phyloP scores from a whole-genome alignment of 92 coral and sea anemone species.

The Epizoanthus fatuus region DNA sequence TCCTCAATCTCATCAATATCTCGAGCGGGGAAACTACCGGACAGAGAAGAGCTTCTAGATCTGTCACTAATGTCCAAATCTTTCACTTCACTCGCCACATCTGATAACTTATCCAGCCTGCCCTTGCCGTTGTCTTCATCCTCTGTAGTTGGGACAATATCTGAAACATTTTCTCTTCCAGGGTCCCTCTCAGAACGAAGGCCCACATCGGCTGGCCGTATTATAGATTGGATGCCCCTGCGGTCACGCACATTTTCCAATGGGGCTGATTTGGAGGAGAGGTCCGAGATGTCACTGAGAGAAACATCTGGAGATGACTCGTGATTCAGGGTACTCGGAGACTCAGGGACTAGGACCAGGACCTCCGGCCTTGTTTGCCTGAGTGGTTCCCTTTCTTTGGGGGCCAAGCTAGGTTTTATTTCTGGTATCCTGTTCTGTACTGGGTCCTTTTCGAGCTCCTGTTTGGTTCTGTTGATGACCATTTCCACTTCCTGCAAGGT shows the following conservation, averaged over 20 bases:
- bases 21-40: conserved; percentile 9
- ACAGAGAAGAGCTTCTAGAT: conserved; percentile 32
- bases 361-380: conserved; percentile 5
- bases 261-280: conserved; percentile 1
- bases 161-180: background rate
- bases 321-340: background rate
- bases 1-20: conserved; percentile 76
- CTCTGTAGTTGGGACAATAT: background rate
- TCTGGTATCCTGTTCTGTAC: conserved; percentile 26
- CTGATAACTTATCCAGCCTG: conserved; percentile 16
- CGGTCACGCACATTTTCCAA: background rate
- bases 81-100: conserved; percentile 62
- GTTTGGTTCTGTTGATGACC: conserved; percentile 83
- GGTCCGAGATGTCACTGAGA: conserved; percentile 4
- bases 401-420: conserved; percentile 36
- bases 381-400: conserved; percentile 10
- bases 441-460: conserved; percentile 72
- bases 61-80: conserved; percentile 83
- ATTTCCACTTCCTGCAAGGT: conserved; percentile 83
- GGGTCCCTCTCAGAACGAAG: conserved; percentile 1
- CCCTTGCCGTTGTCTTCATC: conserved; percentile 4
- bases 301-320: conserved; percentile 26
- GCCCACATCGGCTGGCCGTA: background rate
- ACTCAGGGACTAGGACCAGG: conserved; percentile 19
- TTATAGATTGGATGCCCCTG: background rate